phyloP scores from a whole-genome alignment of 2,113 vertebrate species.

The Montifringilla adamsi region DNA sequence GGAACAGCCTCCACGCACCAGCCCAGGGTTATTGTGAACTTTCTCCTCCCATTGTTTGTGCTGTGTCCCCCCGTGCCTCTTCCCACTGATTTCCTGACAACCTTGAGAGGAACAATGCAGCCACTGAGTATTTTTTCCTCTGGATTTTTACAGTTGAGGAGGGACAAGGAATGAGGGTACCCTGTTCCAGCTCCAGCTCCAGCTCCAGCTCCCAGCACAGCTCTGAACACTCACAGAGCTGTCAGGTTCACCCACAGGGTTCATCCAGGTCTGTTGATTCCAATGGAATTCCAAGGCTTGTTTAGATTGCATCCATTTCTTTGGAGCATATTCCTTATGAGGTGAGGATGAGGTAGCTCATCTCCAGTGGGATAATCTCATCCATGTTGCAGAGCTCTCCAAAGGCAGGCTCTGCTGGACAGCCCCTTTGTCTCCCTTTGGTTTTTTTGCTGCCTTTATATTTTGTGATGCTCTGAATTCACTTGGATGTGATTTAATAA shows the following conservation, averaged over 20 bases:
- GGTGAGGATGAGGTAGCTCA: not conserved
- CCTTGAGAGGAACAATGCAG: conserved; percentile 39
- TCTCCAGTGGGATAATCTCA: not conserved
- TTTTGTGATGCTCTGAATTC: not conserved
- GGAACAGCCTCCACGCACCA: not conserved
- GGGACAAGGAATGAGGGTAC: not conserved
- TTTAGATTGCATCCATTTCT: not conserved
- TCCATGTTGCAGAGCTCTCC: not conserved
- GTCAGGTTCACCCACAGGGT: not conserved
- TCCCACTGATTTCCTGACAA: conserved; percentile 7
- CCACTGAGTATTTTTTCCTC: not conserved
- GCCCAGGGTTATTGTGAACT: not conserved
- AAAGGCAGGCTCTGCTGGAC: not conserved
- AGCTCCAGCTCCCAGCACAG: not conserved
- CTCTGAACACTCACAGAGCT: not conserved
- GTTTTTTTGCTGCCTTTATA: not conserved
- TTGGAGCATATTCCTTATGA: not conserved
- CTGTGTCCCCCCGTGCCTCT: not conserved
- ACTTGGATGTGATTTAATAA: not conserved
- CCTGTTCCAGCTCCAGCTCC: not conserved
- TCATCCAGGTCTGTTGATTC: not conserved
- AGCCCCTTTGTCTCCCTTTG: not conserved
- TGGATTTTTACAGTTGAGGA: not conserved
- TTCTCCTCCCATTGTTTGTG: conserved; percentile 35
- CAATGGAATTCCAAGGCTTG: not conserved